Evolutionary conservation across 2,888 invertebrate genomes (phyloP), one percentile per base, ranked within the genome.

Genomic region (Heliconius ethilla): DNA sequence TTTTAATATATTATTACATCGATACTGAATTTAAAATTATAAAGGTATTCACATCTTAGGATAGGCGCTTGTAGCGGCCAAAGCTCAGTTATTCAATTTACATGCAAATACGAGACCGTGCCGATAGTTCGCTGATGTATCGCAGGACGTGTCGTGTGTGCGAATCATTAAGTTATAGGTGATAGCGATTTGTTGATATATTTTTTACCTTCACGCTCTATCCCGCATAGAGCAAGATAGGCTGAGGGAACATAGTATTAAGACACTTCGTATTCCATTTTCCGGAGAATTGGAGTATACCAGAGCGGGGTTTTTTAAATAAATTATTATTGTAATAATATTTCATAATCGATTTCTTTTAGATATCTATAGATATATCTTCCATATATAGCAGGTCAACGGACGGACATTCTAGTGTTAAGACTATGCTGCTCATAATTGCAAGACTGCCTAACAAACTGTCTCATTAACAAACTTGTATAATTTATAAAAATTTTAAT

Each of bases 71-170:
- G 85, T 86, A 84, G 82, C 86, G 87, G 85, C 89, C 88, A 87
- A 88, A 89, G 90, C 89, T 88, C 87, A 86, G 92, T 94, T 94
- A 94, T 94, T 94, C 94, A 94, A 94, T 95, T 93, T 94, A 94
- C 93, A 95, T 95, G 94, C 93, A 94, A 95, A 95, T 93, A 88
- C 82, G 84, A 82, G 86, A 89, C 89, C 88, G 88, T 90, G 91
- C 90, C 92, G 91, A 92, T 92, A 90, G 89, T 89, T 89, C 90
- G 88, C 90, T 93, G 93, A 94, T 94, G 93, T 93, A 93, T 94
- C 92, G 90, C 91, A 92, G 88, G 84, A 91, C 92, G 91, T 93
- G 92, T 89, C 88, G 85, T 83, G 81, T 59, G 18, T 76, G 75
- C 80, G n/a, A 81, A 75, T 66, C 72, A 62, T 59, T 37, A 77